Conservation (phyloP, 2,888 invertebrate genomes). For the Endotricha flammealis region DNA sequence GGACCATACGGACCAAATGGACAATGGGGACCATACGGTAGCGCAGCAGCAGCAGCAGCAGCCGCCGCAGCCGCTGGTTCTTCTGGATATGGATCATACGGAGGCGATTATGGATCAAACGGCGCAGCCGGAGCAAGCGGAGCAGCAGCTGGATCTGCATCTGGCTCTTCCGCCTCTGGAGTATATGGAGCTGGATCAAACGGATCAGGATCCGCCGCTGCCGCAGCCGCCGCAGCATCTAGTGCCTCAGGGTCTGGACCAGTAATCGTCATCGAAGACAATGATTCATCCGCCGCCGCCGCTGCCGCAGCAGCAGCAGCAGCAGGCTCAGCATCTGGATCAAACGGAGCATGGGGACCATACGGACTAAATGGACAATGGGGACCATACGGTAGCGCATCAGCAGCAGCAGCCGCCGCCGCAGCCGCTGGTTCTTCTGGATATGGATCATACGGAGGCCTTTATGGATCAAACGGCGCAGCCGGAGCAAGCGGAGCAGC, state of each 20-base stretch:
- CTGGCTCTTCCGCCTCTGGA: conserved; percentile 7
- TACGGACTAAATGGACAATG: conserved; percentile 4
- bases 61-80: conserved; percentile 6
- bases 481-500: background rate
- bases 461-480: conserved; percentile 11
- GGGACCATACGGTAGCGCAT: conserved; percentile 11
- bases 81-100: background rate
- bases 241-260: no score
- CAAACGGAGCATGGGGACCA: background rate
- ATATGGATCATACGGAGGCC: no score
- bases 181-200: conserved; percentile 4
- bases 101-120: conserved; percentile 2
- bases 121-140: conserved; percentile 9
- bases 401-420: conserved; percentile 5
- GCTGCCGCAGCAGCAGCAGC: conserved; percentile 16
- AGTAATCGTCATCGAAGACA: background rate
- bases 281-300: background rate
- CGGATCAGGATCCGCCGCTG: conserved; percentile 7
- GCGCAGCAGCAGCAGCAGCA: conserved; percentile 6
- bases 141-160: conserved; percentile 6
- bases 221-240: no score
- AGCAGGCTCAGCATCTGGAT: conserved; percentile 10
- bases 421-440: background rate
- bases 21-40: conserved; percentile 3
- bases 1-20: conserved; percentile 4